Evolutionary conservation across 1,140 invertebrate species (phyloP).

Genomic region (Drosophila rufa): DNA sequence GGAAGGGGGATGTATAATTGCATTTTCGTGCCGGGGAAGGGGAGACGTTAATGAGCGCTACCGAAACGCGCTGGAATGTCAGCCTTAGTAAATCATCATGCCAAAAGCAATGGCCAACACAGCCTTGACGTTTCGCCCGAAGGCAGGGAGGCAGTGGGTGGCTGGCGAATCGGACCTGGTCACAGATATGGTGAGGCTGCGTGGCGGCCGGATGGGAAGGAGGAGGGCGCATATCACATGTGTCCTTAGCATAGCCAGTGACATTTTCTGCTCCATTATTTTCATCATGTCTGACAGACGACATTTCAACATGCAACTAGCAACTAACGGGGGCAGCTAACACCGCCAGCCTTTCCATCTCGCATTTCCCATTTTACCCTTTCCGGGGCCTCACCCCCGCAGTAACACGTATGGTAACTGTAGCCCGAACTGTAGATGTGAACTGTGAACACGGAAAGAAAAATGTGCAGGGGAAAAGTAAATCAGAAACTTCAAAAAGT

Average conservation of each 20-base stretch:
- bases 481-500: not conserved
- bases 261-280: constrained; percentile 84
- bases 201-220: not conserved
- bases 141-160: constrained; percentile 1
- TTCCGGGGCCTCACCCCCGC: not conserved
- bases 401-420: constrained; percentile 59
- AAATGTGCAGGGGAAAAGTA: not conserved
- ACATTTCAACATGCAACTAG: constrained; percentile 80
- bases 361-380: constrained; percentile 30
- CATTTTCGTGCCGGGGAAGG: constrained; percentile 42
- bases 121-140: constrained; percentile 55
- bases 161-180: constrained; percentile 9
- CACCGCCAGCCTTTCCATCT: constrained; percentile 20
- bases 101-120: constrained; percentile 52
- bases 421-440: constrained; percentile 53
- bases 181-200: constrained; percentile 39
- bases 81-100: constrained; percentile 77
- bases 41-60: constrained; percentile 68
- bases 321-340: constrained; percentile 53
- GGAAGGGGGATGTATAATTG: constrained; percentile 23
- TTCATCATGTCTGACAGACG: constrained; percentile 83
- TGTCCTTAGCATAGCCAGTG: constrained; percentile 72
- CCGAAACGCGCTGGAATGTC: constrained; percentile 66
- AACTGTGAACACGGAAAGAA: constrained; percentile 7
- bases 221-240: constrained; percentile 33